phyloP scores from a whole-genome alignment of 23 tunicate genomes.

The Halocynthia aurantium region DNA sequence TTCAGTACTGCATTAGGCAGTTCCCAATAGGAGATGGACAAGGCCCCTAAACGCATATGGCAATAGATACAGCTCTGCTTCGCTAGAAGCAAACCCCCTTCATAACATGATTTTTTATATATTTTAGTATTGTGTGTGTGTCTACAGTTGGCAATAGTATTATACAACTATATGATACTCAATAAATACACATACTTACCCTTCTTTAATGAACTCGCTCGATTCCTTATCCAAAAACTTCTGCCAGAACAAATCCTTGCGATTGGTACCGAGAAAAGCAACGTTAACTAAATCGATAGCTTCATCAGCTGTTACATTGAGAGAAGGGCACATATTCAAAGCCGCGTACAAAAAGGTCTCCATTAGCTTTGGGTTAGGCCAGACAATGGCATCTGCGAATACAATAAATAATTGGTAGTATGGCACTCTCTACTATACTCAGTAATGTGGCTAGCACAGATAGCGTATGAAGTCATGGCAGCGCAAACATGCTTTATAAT shows the following conservation, averaged over 20 bases:
- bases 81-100: background rate
- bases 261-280: constrained; percentile 38
- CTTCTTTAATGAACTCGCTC: constrained; percentile 36
- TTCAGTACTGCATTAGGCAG: no score
- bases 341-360: constrained; percentile 56
- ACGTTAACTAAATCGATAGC: constrained; percentile 55
- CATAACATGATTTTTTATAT: background rate
- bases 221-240: constrained; percentile 58
- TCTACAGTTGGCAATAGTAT: no score
- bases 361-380: constrained; percentile 44
- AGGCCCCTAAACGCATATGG: no score
- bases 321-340: constrained; percentile 71
- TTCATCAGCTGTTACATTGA: constrained; percentile 53
- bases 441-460: no score
- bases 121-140: background rate
- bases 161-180: background rate
- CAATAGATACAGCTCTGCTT: no score
- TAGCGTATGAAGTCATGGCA: no score
- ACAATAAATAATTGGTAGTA: no score
- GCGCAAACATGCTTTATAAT: no score
- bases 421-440: no score
- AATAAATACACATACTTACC: constrained; percentile 21
- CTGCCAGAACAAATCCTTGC: constrained; percentile 26
- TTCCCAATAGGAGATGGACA: no score
- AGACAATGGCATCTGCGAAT: constrained; percentile 55